Base-by-base conservation (phyloP, 2,888 invertebrate genomes). In the Drosophila pegasa region DNA sequence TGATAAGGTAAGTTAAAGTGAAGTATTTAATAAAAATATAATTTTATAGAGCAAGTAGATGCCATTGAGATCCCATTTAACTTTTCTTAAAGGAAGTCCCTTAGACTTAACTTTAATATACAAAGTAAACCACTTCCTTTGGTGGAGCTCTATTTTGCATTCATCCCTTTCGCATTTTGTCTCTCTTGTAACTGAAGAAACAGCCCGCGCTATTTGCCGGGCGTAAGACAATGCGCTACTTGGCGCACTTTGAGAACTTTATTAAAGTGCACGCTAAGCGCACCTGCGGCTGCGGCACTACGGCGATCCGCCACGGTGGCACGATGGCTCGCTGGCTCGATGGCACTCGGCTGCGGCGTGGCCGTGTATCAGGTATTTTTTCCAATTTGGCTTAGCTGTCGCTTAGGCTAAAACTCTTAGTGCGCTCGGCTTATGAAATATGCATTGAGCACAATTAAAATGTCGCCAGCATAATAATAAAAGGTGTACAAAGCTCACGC, bases 181-280 rank as follows among this genome's bases (percentile, higher is more conserved):
- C 3, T 12, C 20, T 12, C 31, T 20, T 18, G 14, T 2, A 61
- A 65, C 58, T 48, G 14, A 1, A 5, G 2, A 2, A 59, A 8
- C 67, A 6, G 1, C 59, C 59, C 72, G 16, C 62, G 57, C 33
- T 9, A 6, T n/a, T 31, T 31, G 55, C 43, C 12, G 29, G 40
- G 47, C 41, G 29, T 12, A 48, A 75, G 56, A 77, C 72, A 75
- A 72, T 63, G 73, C 68, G 41, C 57, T 50, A 50, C 73, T 68
- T 68, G 57, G 54, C 57, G 59, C 54, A 59, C 59, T 67, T 57
- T 58, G 43, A 65, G 66, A 69, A 80, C 75, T 87, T 84, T 72
- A 78, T 72, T 80, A 78, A 82, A 87, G 87, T 82, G 84, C 75
- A 71, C 33, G 51, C 50, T 70, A 60, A 78, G 81, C 61, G 69